phyloP scores from a whole-genome alignment of 2,888 invertebrate species.

The Ochlodes sylvanus region DNA sequence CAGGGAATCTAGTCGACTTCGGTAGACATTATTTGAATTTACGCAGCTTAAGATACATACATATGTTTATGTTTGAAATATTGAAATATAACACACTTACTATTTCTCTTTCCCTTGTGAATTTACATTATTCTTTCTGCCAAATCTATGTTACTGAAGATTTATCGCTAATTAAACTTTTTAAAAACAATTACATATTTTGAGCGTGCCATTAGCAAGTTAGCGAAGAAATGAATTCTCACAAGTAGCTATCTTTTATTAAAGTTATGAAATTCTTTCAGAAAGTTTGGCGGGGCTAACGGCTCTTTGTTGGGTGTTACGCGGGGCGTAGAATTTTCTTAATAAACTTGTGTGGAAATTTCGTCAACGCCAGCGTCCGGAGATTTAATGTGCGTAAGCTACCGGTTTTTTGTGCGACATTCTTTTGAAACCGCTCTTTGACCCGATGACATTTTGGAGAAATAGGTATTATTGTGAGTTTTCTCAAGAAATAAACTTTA shows the following conservation, averaged over 20 bases:
- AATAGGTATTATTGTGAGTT: too few species aligned
- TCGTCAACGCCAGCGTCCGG: conserved; percentile 47
- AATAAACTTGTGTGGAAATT: conserved; percentile 61
- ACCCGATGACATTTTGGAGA: neutral
- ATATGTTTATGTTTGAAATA: too few species aligned
- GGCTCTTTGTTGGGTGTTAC: conserved; percentile 52
- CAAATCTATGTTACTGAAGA: too few species aligned
- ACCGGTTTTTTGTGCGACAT: conserved; percentile 32
- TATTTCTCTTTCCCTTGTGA: too few species aligned
- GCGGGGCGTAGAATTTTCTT: conserved; percentile 56
- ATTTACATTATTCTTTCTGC: too few species aligned
- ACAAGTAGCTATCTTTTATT: conserved; percentile 30
- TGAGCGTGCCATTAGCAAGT: conserved; percentile 23
- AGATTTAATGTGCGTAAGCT: conserved; percentile 51
- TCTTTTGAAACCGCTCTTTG: conserved; percentile 5
- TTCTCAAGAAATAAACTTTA: too few species aligned
- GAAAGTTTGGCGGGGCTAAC: conserved; percentile 50
- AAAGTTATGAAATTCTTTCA: conserved; percentile 50
- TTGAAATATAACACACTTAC: too few species aligned
- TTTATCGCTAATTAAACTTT: too few species aligned
- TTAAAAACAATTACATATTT: conserved; percentile 16
- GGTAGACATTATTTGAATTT: too few species aligned
- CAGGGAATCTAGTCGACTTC: too few species aligned
- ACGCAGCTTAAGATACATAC: too few species aligned
- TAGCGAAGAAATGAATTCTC: conserved; percentile 23